Base-by-base conservation (phyloP, 2,797 vertebrate genomes). In the Gobionotothen gibberifrons region DNA sequence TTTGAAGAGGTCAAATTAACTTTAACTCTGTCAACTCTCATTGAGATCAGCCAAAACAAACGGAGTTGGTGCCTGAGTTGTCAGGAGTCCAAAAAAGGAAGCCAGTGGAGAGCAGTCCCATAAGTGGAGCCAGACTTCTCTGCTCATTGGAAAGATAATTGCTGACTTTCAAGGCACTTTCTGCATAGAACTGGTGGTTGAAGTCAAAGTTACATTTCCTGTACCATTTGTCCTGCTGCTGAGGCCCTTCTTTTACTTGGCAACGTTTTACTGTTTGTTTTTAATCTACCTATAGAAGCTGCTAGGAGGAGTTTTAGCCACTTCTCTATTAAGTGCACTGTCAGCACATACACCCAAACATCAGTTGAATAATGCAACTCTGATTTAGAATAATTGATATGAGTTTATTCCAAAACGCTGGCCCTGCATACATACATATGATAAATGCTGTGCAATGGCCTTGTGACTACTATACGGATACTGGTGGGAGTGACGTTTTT, bases 361-460 rank as follows among this genome's bases (percentile, higher is more conserved):
- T 52, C 53, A 44, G 9, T 66, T 83, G 74, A 69, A 83, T 66
- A 59, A 59, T 71, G 69, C 72, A 76, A 79, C 84, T 83, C 69
- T 42, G 22, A 53, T 61, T 51, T 40, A 60, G 67, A 40, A 43
- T 43, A 64, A 69, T 29, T 48, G 17, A 53, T 29, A 29, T 39
- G 5, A 36, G 32, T 8, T 36, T 36, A 26, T 26, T 26, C 14
- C 36, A 64, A 64, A 22, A 42, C 16, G 46, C 16, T 19, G 29
- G 21, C 2, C n/a, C 19, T 29, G 21, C 22, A 22, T 11, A 16
- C 26, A 48, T 9, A 14, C 39, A 64, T 26, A 36, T 36, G 32
- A 36, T 36, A 36, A 26, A 54, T 53, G 16, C 32, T 32, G n/a
- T 42, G n/a, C 29, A 46, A 13, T 0, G 19, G 44, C 22, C 21